Percentiles rank a stretch among this genome's conserved stretches.
phyloP scores from a whole-genome alignment of 1,140 invertebrate species.

The Drosophila nannoptera region DNA sequence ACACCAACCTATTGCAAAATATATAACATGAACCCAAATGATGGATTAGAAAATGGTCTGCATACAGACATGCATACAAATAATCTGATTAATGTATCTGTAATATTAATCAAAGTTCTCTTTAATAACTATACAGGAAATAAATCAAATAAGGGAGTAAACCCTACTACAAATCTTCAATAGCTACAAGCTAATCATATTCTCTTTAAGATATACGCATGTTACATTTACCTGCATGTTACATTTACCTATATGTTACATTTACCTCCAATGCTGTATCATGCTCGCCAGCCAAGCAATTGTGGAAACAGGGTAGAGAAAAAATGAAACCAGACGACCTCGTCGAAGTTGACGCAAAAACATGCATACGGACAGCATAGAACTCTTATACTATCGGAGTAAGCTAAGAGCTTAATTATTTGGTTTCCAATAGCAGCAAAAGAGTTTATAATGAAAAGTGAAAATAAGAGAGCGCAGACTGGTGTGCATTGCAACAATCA shows the following conservation, averaged over 20 bases:
- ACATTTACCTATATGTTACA: not conserved
- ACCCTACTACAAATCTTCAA: no score
- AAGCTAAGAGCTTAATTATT: not conserved
- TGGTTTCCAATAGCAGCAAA: not conserved
- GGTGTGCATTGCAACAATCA: slow-evolving; percentile 16
- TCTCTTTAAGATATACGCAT: not conserved
- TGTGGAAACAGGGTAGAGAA: not conserved
- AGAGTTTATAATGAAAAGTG: slow-evolving; percentile 14
- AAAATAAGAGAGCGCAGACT: slow-evolving; percentile 10
- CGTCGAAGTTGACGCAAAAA: slow-evolving; percentile 70
- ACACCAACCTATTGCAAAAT: not conserved
- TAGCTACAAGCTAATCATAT: no score
- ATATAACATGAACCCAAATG: not conserved
- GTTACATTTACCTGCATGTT: no score
- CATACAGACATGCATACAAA: no score
- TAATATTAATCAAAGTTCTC: no score
- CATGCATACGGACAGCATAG: slow-evolving; percentile 8
- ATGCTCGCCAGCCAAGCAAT: not conserved
- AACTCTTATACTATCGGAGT: not conserved
- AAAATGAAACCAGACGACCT: slow-evolving; percentile 71
- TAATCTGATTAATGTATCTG: no score
- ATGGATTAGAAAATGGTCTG: no score
- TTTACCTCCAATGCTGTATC: not conserved
- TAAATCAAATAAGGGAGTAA: no score
- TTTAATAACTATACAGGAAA: no score